Evolutionary conservation across 2,797 vertebrate genomes (phyloP), one percentile per base, ranked within the genome.

Genomic region (Phataginus tetradactyla): DNA sequence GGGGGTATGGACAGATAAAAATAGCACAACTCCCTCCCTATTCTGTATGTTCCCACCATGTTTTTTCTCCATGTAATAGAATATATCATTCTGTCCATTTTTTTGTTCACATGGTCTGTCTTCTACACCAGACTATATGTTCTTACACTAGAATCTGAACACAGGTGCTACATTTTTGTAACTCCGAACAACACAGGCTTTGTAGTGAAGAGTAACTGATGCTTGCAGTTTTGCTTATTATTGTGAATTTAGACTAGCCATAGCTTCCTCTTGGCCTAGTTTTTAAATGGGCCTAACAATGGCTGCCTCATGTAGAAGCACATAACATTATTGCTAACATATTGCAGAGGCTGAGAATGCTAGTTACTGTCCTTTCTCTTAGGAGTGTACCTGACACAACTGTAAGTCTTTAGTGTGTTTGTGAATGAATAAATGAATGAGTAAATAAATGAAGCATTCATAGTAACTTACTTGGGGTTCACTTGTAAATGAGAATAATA

Each of bases 401-500:
- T 90, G 25, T 90, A 37, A 42, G 34, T 7, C 51, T 39, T 81
- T 53, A n/a, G 7, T 72, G 53, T 69, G 3, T 80, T 69, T 85
- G 23, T 45, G 59, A 86, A 57, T 51, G 20, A 91, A 59, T 89
- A 32, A 68, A 75, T 57, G 51, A 74, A 53, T 72, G 34, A 75
- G 11, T 79, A 51, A 83, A 59, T 89, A 81, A 57, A 77, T 37
- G 59, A 86, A 92, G 7, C 6, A 57, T 84, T 85, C 23, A 83
- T 37, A 59, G 34, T 39, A 29, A 78, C 63, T 93, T 93, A 34
- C 32, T 93, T 94, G 68, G 39, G 29, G 55, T 72, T 89, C 49
- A 93, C 29, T 93, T 95, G 72, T 87, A 89, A 96, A 86, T 66
- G 37, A 59, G 5, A n/a, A 55, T 49, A 53, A n/a, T 55, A 61